Evolutionary conservation across 2,888 invertebrate species (phyloP).

Genomic region (Caenorhabditis sp.): DNA sequence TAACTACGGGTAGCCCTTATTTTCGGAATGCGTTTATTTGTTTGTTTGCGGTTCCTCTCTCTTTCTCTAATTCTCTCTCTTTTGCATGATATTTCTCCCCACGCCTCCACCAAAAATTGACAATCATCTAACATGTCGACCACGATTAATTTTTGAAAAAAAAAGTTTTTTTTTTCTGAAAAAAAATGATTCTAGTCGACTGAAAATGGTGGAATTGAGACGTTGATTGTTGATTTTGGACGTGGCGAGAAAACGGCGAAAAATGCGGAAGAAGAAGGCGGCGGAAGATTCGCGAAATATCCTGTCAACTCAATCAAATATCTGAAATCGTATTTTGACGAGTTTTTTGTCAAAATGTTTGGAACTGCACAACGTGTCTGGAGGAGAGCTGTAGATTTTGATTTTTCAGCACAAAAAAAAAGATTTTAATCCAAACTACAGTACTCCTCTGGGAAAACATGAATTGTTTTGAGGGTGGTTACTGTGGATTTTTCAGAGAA

Average conservation of each 20-base stretch:
- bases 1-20: neutral
- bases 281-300: constrained; percentile 19
- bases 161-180: too few species aligned
- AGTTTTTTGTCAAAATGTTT: constrained; percentile 40
- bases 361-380: constrained; percentile 33
- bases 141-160: neutral
- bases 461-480: too few species aligned
- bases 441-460: too few species aligned
- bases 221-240: constrained; percentile 29
- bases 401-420: neutral
- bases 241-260: constrained; percentile 1
- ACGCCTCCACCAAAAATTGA: neutral
- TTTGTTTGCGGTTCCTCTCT: constrained; percentile 2
- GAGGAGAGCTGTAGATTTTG: constrained; percentile 15
- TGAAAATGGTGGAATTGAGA: constrained; percentile 37
- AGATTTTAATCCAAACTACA: neutral
- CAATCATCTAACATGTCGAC: neutral
- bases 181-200: constrained; percentile 18
- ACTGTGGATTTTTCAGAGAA: too few species aligned
- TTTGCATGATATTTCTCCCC: neutral
- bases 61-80: constrained; percentile 5
- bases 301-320: constrained; percentile 10
- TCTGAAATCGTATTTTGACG: constrained; percentile 35
- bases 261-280: constrained; percentile 12
- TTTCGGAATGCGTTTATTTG: neutral